Percentiles rank a stretch among this genome's conserved stretches.
These are phyloP conservation scores for Rhabdophis nuchalis DNA, from an alignment of 2,797 vertebrate species.

Conservation along the genomic window DNA sequence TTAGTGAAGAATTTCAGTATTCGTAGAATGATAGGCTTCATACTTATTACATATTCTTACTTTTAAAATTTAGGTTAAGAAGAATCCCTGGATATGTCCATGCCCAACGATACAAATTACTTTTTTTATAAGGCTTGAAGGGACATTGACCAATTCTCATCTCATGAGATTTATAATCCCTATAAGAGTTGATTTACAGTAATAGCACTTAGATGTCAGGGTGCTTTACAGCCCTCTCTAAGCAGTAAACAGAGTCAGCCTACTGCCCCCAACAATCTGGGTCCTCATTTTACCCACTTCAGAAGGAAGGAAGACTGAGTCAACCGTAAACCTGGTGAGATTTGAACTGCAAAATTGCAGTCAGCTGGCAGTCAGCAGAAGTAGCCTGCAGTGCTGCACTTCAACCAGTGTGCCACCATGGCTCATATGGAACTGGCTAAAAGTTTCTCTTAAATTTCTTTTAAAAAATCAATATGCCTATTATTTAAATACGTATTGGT, in stretches of 20 bases:
- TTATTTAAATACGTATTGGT: background rate
- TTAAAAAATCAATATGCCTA: background rate
- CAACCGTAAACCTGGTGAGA: too few relatives aligned
- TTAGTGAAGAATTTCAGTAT: background rate
- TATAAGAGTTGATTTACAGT: background rate
- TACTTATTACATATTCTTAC: background rate
- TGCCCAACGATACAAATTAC: background rate
- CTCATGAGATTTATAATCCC: background rate
- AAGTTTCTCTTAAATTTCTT: background rate
- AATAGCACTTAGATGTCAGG: too few relatives aligned
- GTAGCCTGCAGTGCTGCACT: too few relatives aligned
- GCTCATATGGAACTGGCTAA: background rate
- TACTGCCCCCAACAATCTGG: too few relatives aligned
- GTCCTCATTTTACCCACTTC: too few relatives aligned
- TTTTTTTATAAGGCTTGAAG: background rate
- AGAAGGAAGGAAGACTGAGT: too few relatives aligned
- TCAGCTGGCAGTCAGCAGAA: too few relatives aligned
- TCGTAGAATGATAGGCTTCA: background rate
- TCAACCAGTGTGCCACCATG: too few relatives aligned
- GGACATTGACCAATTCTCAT: background rate
- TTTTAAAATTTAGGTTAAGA: background rate
- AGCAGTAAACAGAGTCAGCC: too few relatives aligned
- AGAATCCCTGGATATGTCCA: background rate
- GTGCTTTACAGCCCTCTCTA: too few relatives aligned
- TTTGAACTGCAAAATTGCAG: too few relatives aligned